phyloP scores from a whole-genome alignment of 2,797 vertebrate genomes.

The Nyctalus aviator region DNA sequence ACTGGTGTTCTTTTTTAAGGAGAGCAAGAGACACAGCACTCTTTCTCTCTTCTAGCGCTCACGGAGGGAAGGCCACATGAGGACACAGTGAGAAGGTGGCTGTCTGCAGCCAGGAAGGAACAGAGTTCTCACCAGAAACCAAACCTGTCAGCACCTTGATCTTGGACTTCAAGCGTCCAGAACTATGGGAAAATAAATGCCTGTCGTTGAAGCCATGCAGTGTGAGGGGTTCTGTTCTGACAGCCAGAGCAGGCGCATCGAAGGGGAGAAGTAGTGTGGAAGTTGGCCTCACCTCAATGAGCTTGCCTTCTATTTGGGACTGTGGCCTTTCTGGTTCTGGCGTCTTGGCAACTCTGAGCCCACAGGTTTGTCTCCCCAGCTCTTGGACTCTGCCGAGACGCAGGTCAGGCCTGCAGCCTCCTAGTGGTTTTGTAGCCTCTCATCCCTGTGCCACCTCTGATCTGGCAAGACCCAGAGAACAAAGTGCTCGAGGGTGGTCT shows the following conservation, averaged over 20 bases:
- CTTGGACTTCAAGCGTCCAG: background rate
- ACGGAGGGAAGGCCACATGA: background rate
- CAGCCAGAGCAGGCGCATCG: fast-evolving
- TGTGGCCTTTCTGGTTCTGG: background rate
- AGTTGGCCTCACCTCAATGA: background rate
- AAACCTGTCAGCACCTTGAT: background rate
- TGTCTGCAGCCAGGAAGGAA: background rate
- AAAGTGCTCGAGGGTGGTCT: background rate
- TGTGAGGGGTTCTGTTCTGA: background rate
- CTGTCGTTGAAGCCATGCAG: background rate
- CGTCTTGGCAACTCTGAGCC: background rate
- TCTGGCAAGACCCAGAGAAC: background rate
- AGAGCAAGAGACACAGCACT: background rate
- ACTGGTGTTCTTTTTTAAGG: background rate
- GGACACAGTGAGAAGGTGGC: background rate
- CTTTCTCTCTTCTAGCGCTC: background rate
- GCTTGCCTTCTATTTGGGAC: background rate
- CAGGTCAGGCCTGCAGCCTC: background rate
- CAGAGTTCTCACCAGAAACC: background rate
- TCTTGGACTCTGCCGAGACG: background rate
- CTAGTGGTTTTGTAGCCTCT: background rate
- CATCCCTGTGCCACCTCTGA: background rate
- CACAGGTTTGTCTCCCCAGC: background rate
- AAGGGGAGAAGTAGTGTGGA: background rate
- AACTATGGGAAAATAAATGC: background rate